A percentile compares a stretch with the other conserved stretches of the same genome.
These are phyloP conservation scores for Momotus momota DNA, from an alignment of 2,797 vertebrate genomes.

Conservation along the genomic window DNA sequence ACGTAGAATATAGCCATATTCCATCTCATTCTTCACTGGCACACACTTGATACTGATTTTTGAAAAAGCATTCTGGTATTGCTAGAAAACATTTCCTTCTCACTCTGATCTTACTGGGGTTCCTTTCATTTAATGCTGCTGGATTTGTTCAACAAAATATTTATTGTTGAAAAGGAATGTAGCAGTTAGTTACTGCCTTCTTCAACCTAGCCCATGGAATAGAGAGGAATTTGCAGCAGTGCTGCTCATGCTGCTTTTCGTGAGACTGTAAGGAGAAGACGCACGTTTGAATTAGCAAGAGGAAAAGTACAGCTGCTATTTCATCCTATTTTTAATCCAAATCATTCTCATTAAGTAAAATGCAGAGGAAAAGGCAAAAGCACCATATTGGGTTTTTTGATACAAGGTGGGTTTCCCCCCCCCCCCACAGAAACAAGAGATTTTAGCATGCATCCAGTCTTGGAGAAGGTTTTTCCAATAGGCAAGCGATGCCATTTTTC, in stretches of 20 bases:
- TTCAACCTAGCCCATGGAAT: not conserved
- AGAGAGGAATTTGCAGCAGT: not conserved
- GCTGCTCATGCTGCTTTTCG: not conserved
- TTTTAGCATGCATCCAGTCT: constrained; percentile 77
- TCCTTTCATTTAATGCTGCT: not conserved
- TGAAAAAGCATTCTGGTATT: not conserved
- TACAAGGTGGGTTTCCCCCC: too few species aligned
- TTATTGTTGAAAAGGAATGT: not conserved
- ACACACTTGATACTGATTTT: not conserved
- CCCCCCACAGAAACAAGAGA: not conserved
- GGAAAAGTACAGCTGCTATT: constrained; percentile 11
- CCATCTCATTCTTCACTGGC: not conserved
- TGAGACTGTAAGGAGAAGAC: not conserved
- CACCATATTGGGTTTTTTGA: not conserved
- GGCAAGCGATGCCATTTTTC: constrained; percentile 82
- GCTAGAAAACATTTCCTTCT: not conserved
- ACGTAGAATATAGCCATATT: not conserved
- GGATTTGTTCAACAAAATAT: not conserved
- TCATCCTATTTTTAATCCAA: constrained; percentile 20
- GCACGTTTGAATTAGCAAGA: not conserved
- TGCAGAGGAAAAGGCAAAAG: not conserved
- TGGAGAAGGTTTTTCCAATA: constrained; percentile 77
- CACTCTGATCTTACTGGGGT: not conserved
- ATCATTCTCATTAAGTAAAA: constrained; percentile 16
- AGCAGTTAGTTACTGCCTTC: not conserved